phyloP scores from a whole-genome alignment of 1,140 invertebrate genomes.

The Hyposmocoma kahamanoa region DNA sequence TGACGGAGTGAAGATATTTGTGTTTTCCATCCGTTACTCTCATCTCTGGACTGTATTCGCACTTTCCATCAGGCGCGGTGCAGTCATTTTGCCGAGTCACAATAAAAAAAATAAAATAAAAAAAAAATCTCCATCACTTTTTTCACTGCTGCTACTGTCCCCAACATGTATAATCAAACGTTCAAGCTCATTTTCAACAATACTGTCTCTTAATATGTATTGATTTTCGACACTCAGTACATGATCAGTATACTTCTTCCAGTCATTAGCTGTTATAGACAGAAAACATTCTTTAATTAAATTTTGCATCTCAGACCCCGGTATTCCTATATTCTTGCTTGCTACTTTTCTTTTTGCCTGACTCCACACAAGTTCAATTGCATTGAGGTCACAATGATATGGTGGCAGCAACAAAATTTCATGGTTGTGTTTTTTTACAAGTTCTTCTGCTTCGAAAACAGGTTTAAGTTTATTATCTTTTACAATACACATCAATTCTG shows the following conservation, averaged over 20 bases:
- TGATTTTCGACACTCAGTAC: not conserved
- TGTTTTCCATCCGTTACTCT: no score
- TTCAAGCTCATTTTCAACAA: not conserved
- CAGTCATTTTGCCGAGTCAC: no score
- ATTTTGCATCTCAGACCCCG: not conserved
- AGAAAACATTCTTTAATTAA: not conserved
- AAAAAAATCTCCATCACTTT: no score
- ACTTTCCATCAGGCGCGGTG: no score
- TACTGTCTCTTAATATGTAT: slow-evolving; percentile 1
- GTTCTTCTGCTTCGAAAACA: not conserved
- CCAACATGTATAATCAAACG: not conserved
- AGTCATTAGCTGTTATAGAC: not conserved
- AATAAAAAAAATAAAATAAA: no score
- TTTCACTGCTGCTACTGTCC: not conserved
- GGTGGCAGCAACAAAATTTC: not conserved
- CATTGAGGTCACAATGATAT: not conserved
- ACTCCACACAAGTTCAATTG: not conserved
- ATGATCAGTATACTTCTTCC: not conserved
- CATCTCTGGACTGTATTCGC: no score
- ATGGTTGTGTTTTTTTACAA: not conserved
- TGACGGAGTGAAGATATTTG: no score
- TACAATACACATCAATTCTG: not conserved
- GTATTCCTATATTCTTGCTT: not conserved
- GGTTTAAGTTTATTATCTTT: not conserved
- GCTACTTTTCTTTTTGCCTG: not conserved